Evolutionary conservation across 2,888 invertebrate species (phyloP).

Genomic region (Gymnosoma rotundatum): DNA sequence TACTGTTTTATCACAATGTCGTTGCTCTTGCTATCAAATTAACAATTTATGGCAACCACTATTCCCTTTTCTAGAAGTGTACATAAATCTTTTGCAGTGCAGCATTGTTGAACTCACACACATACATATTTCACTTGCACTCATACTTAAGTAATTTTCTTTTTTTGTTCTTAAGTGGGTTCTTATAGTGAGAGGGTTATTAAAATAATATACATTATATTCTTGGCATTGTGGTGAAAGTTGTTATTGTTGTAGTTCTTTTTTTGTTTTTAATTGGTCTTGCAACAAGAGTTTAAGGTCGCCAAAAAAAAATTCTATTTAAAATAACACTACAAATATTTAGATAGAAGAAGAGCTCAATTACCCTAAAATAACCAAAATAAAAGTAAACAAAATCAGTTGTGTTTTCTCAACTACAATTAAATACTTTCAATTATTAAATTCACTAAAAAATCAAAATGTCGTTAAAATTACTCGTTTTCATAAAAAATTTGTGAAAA

Average conservation of each 20-base stretch:
- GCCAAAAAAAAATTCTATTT: slow-evolving; percentile 14
- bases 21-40: too few species aligned
- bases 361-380: slow-evolving; percentile 24
- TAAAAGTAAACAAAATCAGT: not conserved
- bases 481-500: too few species aligned
- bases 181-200: slow-evolving; percentile 17
- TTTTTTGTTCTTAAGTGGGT: slow-evolving; percentile 35
- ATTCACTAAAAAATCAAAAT: too few species aligned
- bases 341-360: slow-evolving; percentile 28
- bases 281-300: slow-evolving; percentile 60
- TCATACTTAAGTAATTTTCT: slow-evolving; percentile 27
- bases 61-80: not conserved
- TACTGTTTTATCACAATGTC: too few species aligned
- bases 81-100: not conserved
- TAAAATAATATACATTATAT: slow-evolving; percentile 45
- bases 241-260: slow-evolving; percentile 9
- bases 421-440: too few species aligned
- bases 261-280: slow-evolving; percentile 11
- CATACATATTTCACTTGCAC: not conserved
- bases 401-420: too few species aligned
- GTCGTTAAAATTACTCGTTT: too few species aligned
- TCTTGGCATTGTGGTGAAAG: slow-evolving; percentile 11
- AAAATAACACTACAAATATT: slow-evolving; percentile 33
- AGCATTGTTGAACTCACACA: not conserved
- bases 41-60: not conserved